Evolutionary conservation across 2,888 invertebrate genomes (phyloP).

Genomic region (Digitonthophagus gazella): DNA sequence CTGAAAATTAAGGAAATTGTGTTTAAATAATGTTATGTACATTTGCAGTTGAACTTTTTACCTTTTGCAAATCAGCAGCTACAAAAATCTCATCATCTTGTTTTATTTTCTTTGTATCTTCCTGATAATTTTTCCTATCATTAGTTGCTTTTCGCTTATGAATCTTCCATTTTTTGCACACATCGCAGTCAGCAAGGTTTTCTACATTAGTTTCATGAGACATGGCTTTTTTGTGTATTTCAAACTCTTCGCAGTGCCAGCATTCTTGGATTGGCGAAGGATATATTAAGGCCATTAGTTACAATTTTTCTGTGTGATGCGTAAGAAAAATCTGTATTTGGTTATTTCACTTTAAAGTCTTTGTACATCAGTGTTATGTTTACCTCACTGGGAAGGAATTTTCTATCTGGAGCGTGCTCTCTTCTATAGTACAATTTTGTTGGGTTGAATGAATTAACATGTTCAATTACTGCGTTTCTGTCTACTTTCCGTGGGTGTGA

Average conservation of each 20-base stretch:
- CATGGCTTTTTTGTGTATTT: constrained; percentile 14
- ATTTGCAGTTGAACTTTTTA: background rate
- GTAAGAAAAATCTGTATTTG: background rate
- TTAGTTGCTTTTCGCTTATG: constrained; percentile 13
- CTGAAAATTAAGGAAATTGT: constrained; percentile 1
- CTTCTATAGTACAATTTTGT: constrained; percentile 17
- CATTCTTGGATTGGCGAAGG: constrained; percentile 10
- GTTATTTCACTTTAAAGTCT: constrained; percentile 14
- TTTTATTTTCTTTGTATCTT: background rate
- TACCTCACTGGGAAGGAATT: constrained; percentile 6
- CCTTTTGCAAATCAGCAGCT: constrained; percentile 23
- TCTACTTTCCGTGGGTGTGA: constrained; percentile 3
- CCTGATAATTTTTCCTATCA: constrained; percentile 10
- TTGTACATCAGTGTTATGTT: constrained; percentile 12
- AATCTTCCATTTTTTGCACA: constrained; percentile 4
- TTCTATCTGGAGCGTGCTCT: constrained; percentile 14
- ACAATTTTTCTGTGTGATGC: constrained; percentile 10
- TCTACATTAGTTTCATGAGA: background rate
- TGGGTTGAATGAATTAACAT: constrained; percentile 14
- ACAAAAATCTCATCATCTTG: constrained; percentile 4
- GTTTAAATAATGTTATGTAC: background rate
- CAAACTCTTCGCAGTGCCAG: constrained; percentile 5
- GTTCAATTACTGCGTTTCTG: constrained; percentile 12
- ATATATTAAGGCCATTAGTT: constrained; percentile 14
- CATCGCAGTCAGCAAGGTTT: constrained; percentile 8